Conservation (phyloP, 2,888 invertebrate species). For the Leptinotarsa tumamoca region DNA sequence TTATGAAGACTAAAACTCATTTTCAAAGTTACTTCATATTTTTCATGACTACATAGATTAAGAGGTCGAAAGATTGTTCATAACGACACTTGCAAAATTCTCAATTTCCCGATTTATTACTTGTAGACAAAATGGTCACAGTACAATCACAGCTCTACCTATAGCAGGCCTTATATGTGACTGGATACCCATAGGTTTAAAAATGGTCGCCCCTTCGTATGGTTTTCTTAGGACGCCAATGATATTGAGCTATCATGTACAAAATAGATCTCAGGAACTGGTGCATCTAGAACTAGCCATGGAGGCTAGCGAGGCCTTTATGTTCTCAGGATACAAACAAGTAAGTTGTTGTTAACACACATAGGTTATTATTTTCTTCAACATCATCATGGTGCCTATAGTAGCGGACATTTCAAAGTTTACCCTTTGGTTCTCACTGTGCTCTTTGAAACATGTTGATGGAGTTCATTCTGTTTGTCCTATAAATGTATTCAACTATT, state of each 20-base stretch:
- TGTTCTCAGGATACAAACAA: constrained; percentile 96
- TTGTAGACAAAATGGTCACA: constrained; percentile 56
- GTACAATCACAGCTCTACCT: constrained; percentile 56
- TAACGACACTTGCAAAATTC: too few relatives aligned
- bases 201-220: constrained; percentile 77
- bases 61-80: too few relatives aligned
- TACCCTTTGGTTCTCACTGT: neutral
- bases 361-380: neutral
- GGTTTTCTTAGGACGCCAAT: constrained; percentile 81
- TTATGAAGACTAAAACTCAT: too few relatives aligned
- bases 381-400: neutral
- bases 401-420: neutral
- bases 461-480: neutral
- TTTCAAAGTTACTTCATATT: too few relatives aligned
- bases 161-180: constrained; percentile 69
- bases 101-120: neutral
- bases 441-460: neutral
- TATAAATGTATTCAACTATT: neutral
- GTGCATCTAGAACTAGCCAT: constrained; percentile 80
- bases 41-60: too few relatives aligned
- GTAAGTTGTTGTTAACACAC: constrained; percentile 62
- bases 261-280: constrained; percentile 78
- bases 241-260: constrained; percentile 77
- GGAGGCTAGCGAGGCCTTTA: constrained; percentile 90
- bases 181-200: constrained; percentile 73